phyloP scores from a whole-genome alignment of 2,888 invertebrate species.

The Fragum whitleyi region DNA sequence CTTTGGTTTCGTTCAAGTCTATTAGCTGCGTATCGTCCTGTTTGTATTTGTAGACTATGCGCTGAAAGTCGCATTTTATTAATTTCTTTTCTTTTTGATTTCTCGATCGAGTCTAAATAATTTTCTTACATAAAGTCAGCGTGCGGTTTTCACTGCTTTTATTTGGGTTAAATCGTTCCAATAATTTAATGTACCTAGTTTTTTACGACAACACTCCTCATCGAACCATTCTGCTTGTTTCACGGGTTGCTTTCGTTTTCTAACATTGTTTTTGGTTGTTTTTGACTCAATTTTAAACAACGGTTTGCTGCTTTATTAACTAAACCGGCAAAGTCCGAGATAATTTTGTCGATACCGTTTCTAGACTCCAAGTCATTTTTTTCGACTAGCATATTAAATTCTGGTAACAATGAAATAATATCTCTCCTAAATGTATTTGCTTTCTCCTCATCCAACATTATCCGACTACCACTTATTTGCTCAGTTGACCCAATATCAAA shows the following conservation, averaged over 20 bases:
- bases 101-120: too few species aligned
- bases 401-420: background rate
- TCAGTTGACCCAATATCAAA: background rate
- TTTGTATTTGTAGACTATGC: too few species aligned
- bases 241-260: background rate
- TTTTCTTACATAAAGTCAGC: too few species aligned
- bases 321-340: background rate
- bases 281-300: background rate
- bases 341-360: background rate
- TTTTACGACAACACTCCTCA: background rate
- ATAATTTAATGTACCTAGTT: too few species aligned
- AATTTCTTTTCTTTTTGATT: too few species aligned
- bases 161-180: too few species aligned
- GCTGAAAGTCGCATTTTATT: too few species aligned
- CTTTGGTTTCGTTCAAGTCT: too few species aligned
- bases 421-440: background rate
- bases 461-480: background rate
- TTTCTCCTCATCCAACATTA: background rate
- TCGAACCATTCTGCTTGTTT: background rate
- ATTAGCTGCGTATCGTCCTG: too few species aligned
- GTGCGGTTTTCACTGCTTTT: too few species aligned
- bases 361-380: background rate
- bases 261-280: background rate
- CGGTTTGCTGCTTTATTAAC: background rate
- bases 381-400: background rate